Evolutionary conservation across 2,113 vertebrate species (phyloP), one percentile per base, ranked within the genome.

Genomic region (Phalacrocorax brasilianus): DNA sequence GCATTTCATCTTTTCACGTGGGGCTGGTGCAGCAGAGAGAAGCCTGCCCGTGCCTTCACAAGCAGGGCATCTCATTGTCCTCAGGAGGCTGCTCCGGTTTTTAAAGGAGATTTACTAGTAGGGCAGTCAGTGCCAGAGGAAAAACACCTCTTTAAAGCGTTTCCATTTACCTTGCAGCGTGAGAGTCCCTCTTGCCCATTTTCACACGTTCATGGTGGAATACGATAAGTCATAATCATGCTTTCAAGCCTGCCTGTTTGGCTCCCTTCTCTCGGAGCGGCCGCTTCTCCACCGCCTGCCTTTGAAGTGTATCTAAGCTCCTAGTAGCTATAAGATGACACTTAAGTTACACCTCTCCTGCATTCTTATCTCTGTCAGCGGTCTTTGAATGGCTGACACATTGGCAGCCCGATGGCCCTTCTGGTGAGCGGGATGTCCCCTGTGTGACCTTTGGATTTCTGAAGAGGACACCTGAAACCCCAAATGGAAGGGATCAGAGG

Each of bases 231-330:
- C 74, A 17, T 85, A 26, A 93, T 82, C 93, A 35, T 33, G 59
- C 76, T 91, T 82, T 78, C 96, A 74, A 89, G 17, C 44, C 28
- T 65, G 47, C 13, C 38, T 76, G 80, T 85, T 86, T 79, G 92
- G 23, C 62, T 89, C 32, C 58, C 79, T 33, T 23, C 83, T 59
- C 32, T 8, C 1, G 5, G 38, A 73, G n/a, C 11, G 6, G 88
- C 70, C 38, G 23, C 82, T 42, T 83, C 93, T 18, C 70, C 1
- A 10, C 27, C 12, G 17, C 33, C 26, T 3, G 72, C 95, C 98
- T 98, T 98, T 98, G 98, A 98, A 98, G 98, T 96, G 86, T 58
- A 23, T 91, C 93, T 53, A 67, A 93, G 95, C 92, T 75, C 71
- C 83, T 83, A 20, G 95, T 47, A 91, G 95, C 93, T 95, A 78